Base-by-base conservation (phyloP, 2,113 vertebrate genomes). In the Sphaerodactylus townsendi region DNA sequence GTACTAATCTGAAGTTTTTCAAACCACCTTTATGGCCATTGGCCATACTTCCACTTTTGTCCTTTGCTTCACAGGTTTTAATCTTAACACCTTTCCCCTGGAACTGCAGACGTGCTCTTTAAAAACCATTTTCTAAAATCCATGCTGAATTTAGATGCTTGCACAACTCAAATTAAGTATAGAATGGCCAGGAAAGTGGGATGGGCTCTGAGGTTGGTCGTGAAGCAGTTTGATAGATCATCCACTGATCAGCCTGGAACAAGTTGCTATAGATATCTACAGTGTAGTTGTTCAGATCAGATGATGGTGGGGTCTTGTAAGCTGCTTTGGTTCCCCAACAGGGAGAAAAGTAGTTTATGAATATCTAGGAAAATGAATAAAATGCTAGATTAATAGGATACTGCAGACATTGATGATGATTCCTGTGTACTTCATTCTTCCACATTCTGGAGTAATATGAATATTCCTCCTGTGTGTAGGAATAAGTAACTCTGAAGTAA, bases 401-500 rank as follows among this genome's bases (percentile, higher is more conserved):
- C 15, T 25, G 28, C 62, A 35, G 70, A 64, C 33, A 3, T 3
- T 15, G 39, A 11, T n/a, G 48, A 44, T 44, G 44, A 44, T 59
- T 37, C 41, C 11, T 7, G 28, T 50, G 21, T 17, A 33, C 28
- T 82, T 74, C 25, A 48, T 14, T 5, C 74, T n/a, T 21, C 23
- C 15, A 66, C 44, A 37, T 75, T 66, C 35, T 75, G 72, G 62
- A 76, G 62, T 66, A 83, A 23, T n/a, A 44, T 74, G 74, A 71
- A 2, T 30, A 33, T 64, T 77, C 46, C 46, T 77, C 25, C 7
- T 35, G 56, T 69, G 44, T 84, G 28, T 65, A 62, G 56, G 56
- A 84, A 84, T 59, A 19, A 44, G 33, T 77, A 77, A 59, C 74
- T 77, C 37, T 83, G 59, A 77, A 77, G 65, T 84, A 65, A 77